Evolutionary conservation across 2,113 vertebrate genomes (phyloP), one percentile per base, ranked within the genome.

Genomic region (Leptosomus discolor): DNA sequence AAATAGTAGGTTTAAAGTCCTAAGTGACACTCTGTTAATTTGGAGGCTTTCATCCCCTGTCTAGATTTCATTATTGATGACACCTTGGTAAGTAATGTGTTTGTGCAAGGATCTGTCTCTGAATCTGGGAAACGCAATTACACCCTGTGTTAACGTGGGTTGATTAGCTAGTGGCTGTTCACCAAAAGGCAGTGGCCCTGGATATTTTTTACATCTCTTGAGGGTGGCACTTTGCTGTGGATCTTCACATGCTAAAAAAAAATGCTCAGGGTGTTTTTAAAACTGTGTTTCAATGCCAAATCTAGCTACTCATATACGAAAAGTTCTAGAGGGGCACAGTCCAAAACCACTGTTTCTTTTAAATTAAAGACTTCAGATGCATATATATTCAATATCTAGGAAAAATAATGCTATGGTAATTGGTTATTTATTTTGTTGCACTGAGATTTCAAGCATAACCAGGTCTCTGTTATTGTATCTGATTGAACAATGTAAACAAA

Each of bases 51-150:
- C 90, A 92, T 97, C 76, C 74, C 48, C 67, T 76, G 43, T 95
- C 89, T 95, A 81, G 73, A 97, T 97, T 97, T 97, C 93, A 93
- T 98, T 98, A 97, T 69, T 85, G 82, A 97, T 97, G 96, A 92
- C 61, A 92, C 67, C 34, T 74, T 60, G 34, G 48, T 88, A 94
- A 97, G 74, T 83, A 96, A 95, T 67, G 29, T 48, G 50, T 94
- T 97, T 85, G 83, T 95, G 51, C 75, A 91, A 96, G 68, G 75
- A 93, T 57, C 64, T 85, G 22, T 57, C 64, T 93, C 73, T 85
- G 79, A 97, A 92, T 68, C 89, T 39, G 76, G 91, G 90, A 94
- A 92, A 95, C 76, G 96, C 91, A 94, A 48, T 97, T 97, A 94
- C 73, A 70, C 27, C 75, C 46, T 64, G 16, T 48, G n/a, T 97